phyloP scores from a whole-genome alignment of 2,797 vertebrate genomes.

The Hippoglossus hippoglossus region DNA sequence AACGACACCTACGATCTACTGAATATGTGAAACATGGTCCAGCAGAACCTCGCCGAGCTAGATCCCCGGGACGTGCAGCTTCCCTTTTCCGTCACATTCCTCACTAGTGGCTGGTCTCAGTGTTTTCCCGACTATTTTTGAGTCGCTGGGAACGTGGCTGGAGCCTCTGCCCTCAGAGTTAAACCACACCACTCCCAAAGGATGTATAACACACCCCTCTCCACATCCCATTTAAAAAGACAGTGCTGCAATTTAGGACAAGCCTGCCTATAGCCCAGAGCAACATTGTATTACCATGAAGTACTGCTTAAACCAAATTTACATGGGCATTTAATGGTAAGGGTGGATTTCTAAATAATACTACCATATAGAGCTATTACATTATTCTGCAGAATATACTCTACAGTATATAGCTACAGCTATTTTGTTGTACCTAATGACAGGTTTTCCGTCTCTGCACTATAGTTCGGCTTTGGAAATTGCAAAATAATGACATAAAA shows the following conservation, averaged over 20 bases:
- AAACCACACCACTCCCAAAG: slow-evolving; percentile 77
- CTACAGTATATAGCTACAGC: background rate
- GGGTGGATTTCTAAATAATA: background rate
- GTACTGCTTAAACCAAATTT: slow-evolving; percentile 5
- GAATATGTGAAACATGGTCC: slow-evolving; percentile 83
- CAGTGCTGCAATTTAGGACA: slow-evolving; percentile 69
- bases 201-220: slow-evolving; percentile 84
- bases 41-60: slow-evolving; percentile 39
- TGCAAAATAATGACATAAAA: background rate
- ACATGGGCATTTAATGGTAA: background rate
- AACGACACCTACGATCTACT: slow-evolving; percentile 78
- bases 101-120: slow-evolving; percentile 58
- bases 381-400: background rate
- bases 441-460: background rate
- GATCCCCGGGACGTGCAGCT: slow-evolving; percentile 54
- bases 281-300: slow-evolving; percentile 32
- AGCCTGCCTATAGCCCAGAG: slow-evolving; percentile 14
- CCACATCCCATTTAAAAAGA: slow-evolving; percentile 86
- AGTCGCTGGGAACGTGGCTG: slow-evolving; percentile 80
- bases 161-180: slow-evolving; percentile 77
- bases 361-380: background rate
- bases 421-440: background rate
- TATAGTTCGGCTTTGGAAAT: background rate
- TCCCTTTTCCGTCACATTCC: slow-evolving; percentile 64
- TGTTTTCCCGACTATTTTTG: slow-evolving; percentile 78